Conservation (phyloP, 2,113 vertebrate genomes). For the Pipra filicauda region DNA sequence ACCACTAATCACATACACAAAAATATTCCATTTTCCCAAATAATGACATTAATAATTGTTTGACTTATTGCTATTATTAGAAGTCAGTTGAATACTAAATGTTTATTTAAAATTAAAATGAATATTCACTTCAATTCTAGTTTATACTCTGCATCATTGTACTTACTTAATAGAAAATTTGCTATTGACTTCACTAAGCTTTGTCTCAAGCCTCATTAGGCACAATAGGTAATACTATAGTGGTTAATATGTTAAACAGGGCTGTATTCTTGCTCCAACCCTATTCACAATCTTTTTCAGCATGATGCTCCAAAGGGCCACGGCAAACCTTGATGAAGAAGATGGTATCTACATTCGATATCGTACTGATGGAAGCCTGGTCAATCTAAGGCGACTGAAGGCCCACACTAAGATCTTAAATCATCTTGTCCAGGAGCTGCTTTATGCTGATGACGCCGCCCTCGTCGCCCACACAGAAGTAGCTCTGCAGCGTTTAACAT, state of each 20-base stretch:
- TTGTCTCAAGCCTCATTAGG: conserved; percentile 35
- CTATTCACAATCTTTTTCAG: too few species aligned
- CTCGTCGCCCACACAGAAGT: too few species aligned
- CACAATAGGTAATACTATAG: not conserved
- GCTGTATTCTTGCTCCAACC: too few species aligned
- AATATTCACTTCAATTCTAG: not conserved
- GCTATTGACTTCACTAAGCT: not conserved
- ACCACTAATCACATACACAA: not conserved
- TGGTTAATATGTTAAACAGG: not conserved
- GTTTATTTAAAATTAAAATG: not conserved
- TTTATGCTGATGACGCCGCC: too few species aligned
- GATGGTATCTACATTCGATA: too few species aligned
- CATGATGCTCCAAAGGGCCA: too few species aligned
- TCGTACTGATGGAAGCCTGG: too few species aligned
- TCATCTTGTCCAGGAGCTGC: too few species aligned
- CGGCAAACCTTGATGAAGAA: too few species aligned
- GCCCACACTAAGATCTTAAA: too few species aligned
- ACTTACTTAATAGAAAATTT: not conserved
- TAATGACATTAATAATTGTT: not conserved
- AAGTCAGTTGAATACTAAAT: not conserved
- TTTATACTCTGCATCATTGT: not conserved
- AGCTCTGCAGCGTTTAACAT: too few species aligned
- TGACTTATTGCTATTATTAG: not conserved
- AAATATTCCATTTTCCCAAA: not conserved
- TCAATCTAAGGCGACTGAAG: too few species aligned